Evolutionary conservation across 2,113 vertebrate species (phyloP).

Genomic region (Rattus norvegicus): GRCr8 NC_086031.1:108880001-108880500

Average conservation of each 20-base stretch:
- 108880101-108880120: not conserved
- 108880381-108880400: not conserved
- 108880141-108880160: not conserved
- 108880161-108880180: not conserved
- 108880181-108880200: not conserved
- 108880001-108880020: constrained; percentile 82
- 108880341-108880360: not conserved
- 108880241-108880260: not conserved
- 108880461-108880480: not conserved
- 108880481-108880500: not conserved
- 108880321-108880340: not conserved
- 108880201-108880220: constrained; percentile 18
- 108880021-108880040: constrained; percentile 60
- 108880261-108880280: not conserved
- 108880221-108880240: not conserved
- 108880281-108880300: not conserved
- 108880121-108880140: not conserved
- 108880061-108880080: not conserved
- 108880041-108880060: constrained; percentile 47
- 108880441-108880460: not conserved
- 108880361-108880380: not conserved
- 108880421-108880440: not conserved
- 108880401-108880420: not conserved
- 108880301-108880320: not conserved
- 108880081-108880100: not conserved